Conservation (phyloP, 2,888 invertebrate genomes). For the Stictocephala bisonia region DNA sequence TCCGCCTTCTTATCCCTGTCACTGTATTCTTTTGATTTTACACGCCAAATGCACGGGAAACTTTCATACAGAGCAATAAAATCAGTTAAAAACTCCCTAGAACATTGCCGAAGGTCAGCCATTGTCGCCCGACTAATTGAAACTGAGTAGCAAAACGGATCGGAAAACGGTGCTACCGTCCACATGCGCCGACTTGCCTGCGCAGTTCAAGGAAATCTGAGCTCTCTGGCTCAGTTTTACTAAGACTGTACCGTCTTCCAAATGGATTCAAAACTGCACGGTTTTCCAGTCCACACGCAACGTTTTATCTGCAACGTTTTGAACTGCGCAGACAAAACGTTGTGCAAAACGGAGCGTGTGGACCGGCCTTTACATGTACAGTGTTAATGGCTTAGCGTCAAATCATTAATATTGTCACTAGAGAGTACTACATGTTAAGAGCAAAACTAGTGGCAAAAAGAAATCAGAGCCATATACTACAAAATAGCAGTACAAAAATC, state of each 20-base stretch:
- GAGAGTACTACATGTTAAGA: no score
- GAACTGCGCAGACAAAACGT: constrained; percentile 38
- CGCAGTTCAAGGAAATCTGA: constrained; percentile 8
- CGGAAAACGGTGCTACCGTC: constrained; percentile 34
- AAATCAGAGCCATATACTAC: no score
- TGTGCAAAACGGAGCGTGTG: constrained; percentile 45
- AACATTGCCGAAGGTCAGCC: constrained; percentile 31
- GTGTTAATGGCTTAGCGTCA: no score
- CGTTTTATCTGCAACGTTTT: constrained; percentile 26
- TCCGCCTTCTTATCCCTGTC: constrained; percentile 52
- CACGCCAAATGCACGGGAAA: constrained; percentile 57
- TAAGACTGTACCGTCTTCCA: no score
- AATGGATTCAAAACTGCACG: constrained; percentile 21
- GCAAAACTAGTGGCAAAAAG: no score
- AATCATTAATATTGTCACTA: no score
- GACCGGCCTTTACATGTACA: no score
- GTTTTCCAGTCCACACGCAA: constrained; percentile 39
- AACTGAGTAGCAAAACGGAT: constrained; percentile 42
- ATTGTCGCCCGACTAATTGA: neutral
- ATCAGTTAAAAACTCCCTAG: constrained; percentile 53
- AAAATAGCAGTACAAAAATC: no score
- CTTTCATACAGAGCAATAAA: constrained; percentile 56
- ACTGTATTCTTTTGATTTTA: constrained; percentile 56
- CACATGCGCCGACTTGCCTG: constrained; percentile 26
- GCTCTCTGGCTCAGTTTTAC: constrained; percentile 16